Evolutionary conservation across 2,797 vertebrate species (phyloP).

Genomic region (Taenioides sp.): DNA sequence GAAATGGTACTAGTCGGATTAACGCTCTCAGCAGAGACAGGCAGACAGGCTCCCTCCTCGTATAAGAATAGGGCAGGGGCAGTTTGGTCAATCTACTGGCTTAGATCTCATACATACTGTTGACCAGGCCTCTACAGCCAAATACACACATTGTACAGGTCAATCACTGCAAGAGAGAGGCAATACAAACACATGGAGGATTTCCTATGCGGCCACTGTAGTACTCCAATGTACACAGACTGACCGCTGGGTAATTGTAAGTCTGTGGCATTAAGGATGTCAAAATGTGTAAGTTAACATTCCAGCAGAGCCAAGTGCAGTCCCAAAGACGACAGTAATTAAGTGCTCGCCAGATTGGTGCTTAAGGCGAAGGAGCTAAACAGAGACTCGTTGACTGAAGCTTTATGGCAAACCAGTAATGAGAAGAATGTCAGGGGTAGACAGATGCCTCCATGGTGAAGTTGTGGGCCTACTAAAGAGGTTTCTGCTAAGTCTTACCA

Average conservation of each 20-base stretch:
- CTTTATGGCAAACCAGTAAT: slow-evolving; percentile 16
- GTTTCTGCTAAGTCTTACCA: not conserved
- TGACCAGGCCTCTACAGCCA: slow-evolving; percentile 51
- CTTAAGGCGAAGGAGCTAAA: slow-evolving; percentile 38
- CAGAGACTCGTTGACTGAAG: slow-evolving; percentile 40
- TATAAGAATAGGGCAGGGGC: slow-evolving; percentile 29
- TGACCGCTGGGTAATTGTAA: slow-evolving; percentile 30
- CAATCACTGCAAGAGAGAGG: slow-evolving; percentile 5
- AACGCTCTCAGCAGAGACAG: slow-evolving; percentile 40
- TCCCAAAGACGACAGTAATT: slow-evolving; percentile 53
- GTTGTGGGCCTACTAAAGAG: not conserved
- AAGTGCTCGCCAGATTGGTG: slow-evolving; percentile 44
- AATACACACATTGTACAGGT: slow-evolving; percentile 39
- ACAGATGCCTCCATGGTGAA: not conserved
- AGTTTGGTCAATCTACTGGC: slow-evolving; percentile 54
- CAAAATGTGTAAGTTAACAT: slow-evolving; percentile 58
- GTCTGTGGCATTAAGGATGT: slow-evolving; percentile 31
- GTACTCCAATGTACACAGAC: slow-evolving; percentile 19
- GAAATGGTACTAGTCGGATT: slow-evolving; percentile 41
- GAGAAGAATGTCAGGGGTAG: slow-evolving; percentile 17
- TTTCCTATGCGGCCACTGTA: slow-evolving; percentile 12
- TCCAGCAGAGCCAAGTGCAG: slow-evolving; percentile 48
- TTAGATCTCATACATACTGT: slow-evolving; percentile 35
- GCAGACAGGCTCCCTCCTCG: slow-evolving; percentile 45
- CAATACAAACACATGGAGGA: slow-evolving; percentile 37